Conservation (phyloP, 23 tunicate species). For the Trididemnum nubilum region DNA sequence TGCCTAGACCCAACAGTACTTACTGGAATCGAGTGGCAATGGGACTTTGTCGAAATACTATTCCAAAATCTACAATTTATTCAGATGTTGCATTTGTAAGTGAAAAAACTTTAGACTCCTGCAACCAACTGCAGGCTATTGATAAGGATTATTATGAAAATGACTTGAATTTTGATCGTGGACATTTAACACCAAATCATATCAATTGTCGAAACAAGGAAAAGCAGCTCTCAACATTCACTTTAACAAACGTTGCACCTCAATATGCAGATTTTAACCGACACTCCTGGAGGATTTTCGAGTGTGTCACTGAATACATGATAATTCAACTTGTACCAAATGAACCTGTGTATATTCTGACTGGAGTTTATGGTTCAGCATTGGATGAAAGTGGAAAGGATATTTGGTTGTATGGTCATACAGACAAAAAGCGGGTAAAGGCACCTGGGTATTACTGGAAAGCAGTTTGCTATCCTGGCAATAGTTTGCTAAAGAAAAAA, state of each 20-base stretch:
- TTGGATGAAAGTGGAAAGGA: conserved; percentile 52
- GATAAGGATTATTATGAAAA: conserved; percentile 74
- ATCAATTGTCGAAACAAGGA: conserved; percentile 68
- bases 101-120: conserved; percentile 15
- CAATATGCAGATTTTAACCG: conserved; percentile 79
- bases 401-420: conserved; percentile 54
- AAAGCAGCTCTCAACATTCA: conserved; percentile 77
- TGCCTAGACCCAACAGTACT: conserved; percentile 49
- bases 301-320: conserved; percentile 70
- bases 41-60: conserved; percentile 37
- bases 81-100: conserved; percentile 51
- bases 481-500: conserved; percentile 4
- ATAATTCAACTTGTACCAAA: conserved; percentile 61
- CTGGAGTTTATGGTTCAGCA: conserved; percentile 88
- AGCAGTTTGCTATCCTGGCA: conserved; percentile 96
- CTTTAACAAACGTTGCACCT: conserved; percentile 98
- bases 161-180: conserved; percentile 65
- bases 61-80: conserved; percentile 29
- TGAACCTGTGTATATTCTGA: conserved; percentile 74
- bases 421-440: conserved; percentile 63
- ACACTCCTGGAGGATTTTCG: conserved; percentile 76
- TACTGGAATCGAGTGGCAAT: conserved; percentile 71
- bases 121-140: conserved; percentile 68
- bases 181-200: conserved; percentile 87
- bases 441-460: conserved; percentile 97